phyloP scores from a whole-genome alignment of 2,113 vertebrate species.

The Rafetus swinhoei region DNA sequence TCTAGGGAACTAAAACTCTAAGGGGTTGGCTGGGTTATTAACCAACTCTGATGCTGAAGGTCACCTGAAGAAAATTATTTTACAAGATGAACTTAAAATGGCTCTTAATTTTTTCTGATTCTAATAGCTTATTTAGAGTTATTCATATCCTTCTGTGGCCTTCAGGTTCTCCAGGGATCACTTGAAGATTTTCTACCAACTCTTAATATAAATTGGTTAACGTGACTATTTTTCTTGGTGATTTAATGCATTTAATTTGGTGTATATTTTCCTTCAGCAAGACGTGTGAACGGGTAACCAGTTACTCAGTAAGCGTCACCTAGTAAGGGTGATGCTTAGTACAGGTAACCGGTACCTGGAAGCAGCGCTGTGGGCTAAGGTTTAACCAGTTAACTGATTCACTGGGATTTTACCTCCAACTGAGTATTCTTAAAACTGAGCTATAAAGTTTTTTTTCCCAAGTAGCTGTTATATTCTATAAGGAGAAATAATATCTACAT shows the following conservation, averaged over 20 bases:
- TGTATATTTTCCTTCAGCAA: background rate
- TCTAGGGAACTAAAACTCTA: background rate
- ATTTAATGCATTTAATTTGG: rapidly evolving
- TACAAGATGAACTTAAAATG: background rate
- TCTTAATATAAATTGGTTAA: background rate
- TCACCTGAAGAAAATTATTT: background rate
- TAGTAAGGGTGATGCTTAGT: no score
- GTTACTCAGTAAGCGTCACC: no score
- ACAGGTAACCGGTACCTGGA: no score
- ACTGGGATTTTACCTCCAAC: background rate
- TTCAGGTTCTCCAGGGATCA: background rate
- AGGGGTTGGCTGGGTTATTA: background rate
- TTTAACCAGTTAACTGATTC: no score
- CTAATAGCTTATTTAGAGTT: background rate
- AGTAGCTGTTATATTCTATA: background rate
- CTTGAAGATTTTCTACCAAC: background rate
- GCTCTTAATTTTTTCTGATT: background rate
- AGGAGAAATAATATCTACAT: background rate
- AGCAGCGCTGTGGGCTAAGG: no score
- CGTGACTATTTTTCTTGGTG: background rate
- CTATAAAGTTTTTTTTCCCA: background rate
- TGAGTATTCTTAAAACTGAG: background rate
- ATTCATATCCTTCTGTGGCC: rapidly evolving
- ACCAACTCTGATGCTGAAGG: background rate
- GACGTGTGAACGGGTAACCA: no score